phyloP scores from a whole-genome alignment of 2,888 invertebrate species.

The Timandra comae region DNA sequence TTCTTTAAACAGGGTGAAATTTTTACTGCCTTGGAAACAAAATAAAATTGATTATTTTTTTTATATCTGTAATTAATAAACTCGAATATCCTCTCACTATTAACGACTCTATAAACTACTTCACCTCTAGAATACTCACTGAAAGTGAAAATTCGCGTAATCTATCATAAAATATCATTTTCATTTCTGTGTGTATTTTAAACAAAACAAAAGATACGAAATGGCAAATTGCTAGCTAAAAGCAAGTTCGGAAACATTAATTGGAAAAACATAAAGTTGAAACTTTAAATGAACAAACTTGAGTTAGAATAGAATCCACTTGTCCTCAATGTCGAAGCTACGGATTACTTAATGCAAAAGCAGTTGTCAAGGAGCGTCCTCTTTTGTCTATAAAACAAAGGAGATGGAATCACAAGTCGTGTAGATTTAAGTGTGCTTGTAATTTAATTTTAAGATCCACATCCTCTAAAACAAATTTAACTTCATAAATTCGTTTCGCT shows the following conservation, averaged over 20 bases:
- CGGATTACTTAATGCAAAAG: slow-evolving; percentile 24
- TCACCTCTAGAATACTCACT: no score
- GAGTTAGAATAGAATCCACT: slow-evolving; percentile 12
- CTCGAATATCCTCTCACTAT: no score
- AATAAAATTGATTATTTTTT: no score
- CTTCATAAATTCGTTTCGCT: slow-evolving; percentile 4
- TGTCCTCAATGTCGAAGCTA: slow-evolving; percentile 21
- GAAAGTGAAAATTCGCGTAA: no score
- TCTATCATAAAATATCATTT: no score
- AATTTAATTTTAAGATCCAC: slow-evolving; percentile 40
- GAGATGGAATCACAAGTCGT: slow-evolving; percentile 31
- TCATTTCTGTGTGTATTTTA: no score
- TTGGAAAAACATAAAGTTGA: slow-evolving; percentile 1
- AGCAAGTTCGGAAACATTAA: background rate
- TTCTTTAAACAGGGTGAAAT: no score
- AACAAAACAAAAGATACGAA: no score
- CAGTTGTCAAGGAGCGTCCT: slow-evolving; percentile 23
- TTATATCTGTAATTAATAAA: no score
- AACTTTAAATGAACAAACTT: slow-evolving; percentile 2
- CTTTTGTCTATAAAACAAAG: slow-evolving; percentile 37
- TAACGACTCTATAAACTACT: no score
- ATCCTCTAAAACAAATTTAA: slow-evolving; percentile 18
- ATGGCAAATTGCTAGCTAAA: no score
- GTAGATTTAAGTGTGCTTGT: slow-evolving; percentile 41
- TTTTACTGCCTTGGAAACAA: no score